Evolutionary conservation across 2,888 invertebrate species (phyloP).

Genomic region (Mythimna vitellina): DNA sequence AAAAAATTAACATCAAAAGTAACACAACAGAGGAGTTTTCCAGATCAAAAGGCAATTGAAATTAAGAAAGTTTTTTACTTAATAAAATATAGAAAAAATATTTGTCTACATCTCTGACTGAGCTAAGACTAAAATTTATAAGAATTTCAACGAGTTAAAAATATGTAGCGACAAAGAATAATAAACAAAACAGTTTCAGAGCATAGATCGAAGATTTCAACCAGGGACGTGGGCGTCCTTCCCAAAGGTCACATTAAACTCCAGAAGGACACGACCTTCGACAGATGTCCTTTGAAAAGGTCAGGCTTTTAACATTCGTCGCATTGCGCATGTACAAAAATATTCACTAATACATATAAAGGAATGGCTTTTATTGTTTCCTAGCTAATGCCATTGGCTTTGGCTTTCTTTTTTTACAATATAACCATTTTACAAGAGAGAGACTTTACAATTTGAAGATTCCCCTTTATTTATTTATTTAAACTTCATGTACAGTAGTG

Average conservation of each 20-base stretch:
- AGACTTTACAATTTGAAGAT: too few species aligned
- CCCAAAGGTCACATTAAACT: constrained; percentile 3
- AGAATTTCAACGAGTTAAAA: neutral
- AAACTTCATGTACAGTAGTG: too few species aligned
- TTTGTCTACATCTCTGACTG: neutral
- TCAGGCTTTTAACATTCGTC: neutral
- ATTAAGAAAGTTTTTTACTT: too few species aligned
- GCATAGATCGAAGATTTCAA: neutral
- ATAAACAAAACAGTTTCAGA: neutral
- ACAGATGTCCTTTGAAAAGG: neutral
- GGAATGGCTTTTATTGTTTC: neutral
- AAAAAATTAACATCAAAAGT: too few species aligned
- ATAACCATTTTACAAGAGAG: too few species aligned
- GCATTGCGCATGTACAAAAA: constrained; percentile 38
- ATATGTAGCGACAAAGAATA: neutral
- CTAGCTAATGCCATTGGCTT: too few species aligned
- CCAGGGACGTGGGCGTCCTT: neutral
- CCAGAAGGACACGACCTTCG: constrained; percentile 18
- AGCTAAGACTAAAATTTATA: neutral
- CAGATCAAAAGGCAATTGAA: too few species aligned
- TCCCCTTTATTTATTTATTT: too few species aligned
- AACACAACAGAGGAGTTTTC: too few species aligned
- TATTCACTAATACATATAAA: constrained; percentile 4
- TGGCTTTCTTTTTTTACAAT: too few species aligned
- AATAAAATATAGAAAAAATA: neutral